Evolutionary conservation across 2,797 vertebrate genomes (phyloP), one percentile per base, ranked within the genome.

Genomic region (Meda fulgida): DNA sequence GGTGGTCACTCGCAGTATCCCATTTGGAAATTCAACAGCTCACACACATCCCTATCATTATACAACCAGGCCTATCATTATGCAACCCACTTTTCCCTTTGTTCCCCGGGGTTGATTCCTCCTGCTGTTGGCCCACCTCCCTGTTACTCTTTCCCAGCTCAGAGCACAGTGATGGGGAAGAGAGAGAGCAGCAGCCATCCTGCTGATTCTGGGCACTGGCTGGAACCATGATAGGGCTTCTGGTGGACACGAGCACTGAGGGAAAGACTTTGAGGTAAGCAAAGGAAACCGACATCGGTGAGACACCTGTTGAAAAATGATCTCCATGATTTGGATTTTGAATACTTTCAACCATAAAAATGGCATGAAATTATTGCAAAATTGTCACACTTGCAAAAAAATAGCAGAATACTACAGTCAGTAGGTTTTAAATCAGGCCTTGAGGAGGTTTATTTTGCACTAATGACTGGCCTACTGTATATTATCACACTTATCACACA

Each of bases 1-100:
- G 21, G 29, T 43, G 43, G 67, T 19, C 84, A 79, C 81, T 70
- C 76, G 75, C 65, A n/a, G 43, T 81, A 72, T 83, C 69, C 66
- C 69, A 69, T 84, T 79, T 83, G 46, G 67, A 85, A 84, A 84
- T 87, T 78, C 48, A 84, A 21, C 16, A 14, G 10, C 72, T 67
- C 5, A 7, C 65, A 46, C 71, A 29, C 72, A 58, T 58, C 60
- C 80, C 71, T 65, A 81, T 73, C 26, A 58, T 86, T 75, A 58
- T 72, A 86, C 83, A 70, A 40, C 53, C 72, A 87, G 46, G 71
- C 53, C 65, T 83, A 71, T 79, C 82, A 81, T 83, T 72, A 87
- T 70, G 55, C 80, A 85, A 78, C 85, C 83, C 70, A 85, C 51
- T 83, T 83, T 86, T 78, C 73, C 55, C 86, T 66, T 36, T 69